Evolutionary conservation across 1,140 invertebrate species (phyloP).

Genomic region (Neodiprion lecontei): DNA sequence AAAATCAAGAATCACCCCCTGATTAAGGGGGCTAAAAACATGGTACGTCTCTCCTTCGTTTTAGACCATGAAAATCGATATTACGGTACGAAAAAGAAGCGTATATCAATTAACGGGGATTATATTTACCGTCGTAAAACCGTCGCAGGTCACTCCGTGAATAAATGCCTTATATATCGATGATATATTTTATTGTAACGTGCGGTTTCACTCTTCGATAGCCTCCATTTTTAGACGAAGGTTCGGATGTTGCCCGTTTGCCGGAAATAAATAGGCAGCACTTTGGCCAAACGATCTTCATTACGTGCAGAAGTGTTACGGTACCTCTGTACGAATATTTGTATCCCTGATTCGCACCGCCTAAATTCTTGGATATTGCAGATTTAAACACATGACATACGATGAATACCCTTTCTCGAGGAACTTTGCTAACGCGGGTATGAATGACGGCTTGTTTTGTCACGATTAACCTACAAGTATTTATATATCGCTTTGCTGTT

Average conservation of each 20-base stretch:
- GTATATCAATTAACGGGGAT: not conserved
- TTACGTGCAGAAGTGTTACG: not conserved
- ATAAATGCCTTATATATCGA: constrained; percentile 22
- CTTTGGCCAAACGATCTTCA: constrained; percentile 3
- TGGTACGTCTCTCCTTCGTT: constrained; percentile 31
- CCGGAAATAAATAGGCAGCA: constrained; percentile 21
- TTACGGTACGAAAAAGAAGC: not conserved
- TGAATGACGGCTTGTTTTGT: not conserved
- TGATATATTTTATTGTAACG: constrained; percentile 20
- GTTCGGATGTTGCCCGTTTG: constrained; percentile 30
- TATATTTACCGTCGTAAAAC: constrained; percentile 26
- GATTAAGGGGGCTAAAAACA: not conserved
- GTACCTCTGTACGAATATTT: not conserved
- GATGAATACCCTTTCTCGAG: not conserved
- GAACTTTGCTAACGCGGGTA: not conserved
- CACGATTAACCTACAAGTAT: not conserved
- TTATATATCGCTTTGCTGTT: too few species aligned
- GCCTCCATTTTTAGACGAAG: constrained; percentile 33
- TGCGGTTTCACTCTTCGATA: constrained; percentile 25
- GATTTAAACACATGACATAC: not conserved
- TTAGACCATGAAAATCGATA: constrained; percentile 14
- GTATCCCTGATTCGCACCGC: constrained; percentile 15
- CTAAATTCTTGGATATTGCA: not conserved
- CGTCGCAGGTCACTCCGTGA: not conserved
- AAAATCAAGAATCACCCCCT: constrained; percentile 6